Conservation (phyloP, 2,888 invertebrate species). For the Dorcus hopei region DNA sequence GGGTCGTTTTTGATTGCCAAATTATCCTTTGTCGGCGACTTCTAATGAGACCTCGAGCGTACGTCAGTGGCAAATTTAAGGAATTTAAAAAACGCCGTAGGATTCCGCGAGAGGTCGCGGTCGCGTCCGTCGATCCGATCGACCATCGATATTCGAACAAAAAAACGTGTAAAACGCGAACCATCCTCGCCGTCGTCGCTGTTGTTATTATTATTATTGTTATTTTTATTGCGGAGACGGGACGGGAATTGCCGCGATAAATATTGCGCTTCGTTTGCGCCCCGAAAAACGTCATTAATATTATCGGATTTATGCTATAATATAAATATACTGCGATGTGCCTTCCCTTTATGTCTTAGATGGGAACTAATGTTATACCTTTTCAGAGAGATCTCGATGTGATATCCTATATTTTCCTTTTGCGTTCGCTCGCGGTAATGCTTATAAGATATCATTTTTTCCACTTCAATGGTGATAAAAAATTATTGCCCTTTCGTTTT, state of each 20-base stretch:
- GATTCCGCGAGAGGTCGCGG: not conserved
- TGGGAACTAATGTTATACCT: constrained; percentile 30
- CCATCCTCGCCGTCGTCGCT: too few relatives aligned
- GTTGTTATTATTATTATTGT: too few relatives aligned
- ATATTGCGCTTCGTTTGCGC: too few relatives aligned
- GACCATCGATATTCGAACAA: not conserved
- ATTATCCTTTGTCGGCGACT: constrained; percentile 42
- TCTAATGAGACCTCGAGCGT: constrained; percentile 42
- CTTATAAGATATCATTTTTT: constrained; percentile 1
- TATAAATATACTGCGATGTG: constrained; percentile 38
- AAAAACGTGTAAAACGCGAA: not conserved
- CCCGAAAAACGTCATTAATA: constrained; percentile 29
- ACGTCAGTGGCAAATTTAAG: constrained; percentile 38
- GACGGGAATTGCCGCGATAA: too few relatives aligned
- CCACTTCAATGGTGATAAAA: constrained; percentile 1
- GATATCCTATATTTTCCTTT: constrained; percentile 25
- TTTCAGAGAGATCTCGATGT: constrained; percentile 24
- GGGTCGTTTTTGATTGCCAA: constrained; percentile 40
- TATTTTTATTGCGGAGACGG: too few relatives aligned
- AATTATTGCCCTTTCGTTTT: not conserved
- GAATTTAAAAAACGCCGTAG: constrained; percentile 26
- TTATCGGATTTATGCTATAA: constrained; percentile 40
- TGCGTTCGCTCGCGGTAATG: not conserved
- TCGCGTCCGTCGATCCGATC: not conserved
- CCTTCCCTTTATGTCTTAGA: constrained; percentile 29